phyloP scores from a whole-genome alignment of 2,888 invertebrate genomes.

The Deilephila elpenor region DNA sequence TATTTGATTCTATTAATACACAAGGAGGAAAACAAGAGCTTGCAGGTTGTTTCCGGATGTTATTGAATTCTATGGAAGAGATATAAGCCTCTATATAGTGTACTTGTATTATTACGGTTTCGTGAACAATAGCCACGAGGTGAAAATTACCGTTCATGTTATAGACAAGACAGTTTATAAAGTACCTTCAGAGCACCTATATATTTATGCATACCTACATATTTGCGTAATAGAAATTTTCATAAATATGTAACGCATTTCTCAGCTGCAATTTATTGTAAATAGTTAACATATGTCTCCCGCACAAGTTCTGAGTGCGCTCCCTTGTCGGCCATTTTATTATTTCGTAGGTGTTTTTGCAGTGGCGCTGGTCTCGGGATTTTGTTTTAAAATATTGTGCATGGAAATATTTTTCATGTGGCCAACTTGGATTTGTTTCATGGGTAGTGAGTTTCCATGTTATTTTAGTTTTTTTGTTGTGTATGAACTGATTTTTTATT shows the following conservation, averaged over 20 bases:
- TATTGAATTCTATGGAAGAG: no score
- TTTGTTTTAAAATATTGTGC: constrained; percentile 3
- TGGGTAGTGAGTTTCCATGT: not conserved
- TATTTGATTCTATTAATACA: not conserved
- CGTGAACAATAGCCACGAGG: no score
- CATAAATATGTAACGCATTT: not conserved
- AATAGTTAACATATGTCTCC: not conserved
- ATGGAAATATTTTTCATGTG: not conserved
- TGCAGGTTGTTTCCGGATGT: no score
- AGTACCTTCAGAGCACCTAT: no score
- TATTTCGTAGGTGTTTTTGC: constrained; percentile 6
- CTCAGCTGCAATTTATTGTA: not conserved
- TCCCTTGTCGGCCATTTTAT: not conserved
- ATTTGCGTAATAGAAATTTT: no score
- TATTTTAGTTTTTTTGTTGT: not conserved
- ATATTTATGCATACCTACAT: no score
- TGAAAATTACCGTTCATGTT: no score
- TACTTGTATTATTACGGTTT: no score
- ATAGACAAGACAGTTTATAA: no score
- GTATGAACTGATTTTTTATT: not conserved
- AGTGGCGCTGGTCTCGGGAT: not conserved
- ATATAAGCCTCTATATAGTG: no score
- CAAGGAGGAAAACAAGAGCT: no score
- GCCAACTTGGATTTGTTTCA: not conserved
- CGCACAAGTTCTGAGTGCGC: not conserved